phyloP scores from a whole-genome alignment of 2,797 vertebrate species.

The Danio jaintianensis region DNA sequence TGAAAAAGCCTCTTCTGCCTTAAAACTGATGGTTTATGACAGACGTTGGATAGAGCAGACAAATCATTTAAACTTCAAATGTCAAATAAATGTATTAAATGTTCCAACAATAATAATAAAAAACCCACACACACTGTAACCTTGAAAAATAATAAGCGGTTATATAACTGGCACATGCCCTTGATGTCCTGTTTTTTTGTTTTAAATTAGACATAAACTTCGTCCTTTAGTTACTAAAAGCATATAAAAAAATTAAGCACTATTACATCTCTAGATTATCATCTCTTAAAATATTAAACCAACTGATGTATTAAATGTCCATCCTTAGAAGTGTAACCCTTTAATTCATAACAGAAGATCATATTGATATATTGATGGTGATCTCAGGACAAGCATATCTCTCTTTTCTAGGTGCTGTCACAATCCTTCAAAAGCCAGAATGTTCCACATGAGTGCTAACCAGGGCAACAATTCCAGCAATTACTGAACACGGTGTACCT shows the following conservation, averaged over 20 bases:
- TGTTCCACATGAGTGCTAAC: constrained; percentile 31
- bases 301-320: background rate
- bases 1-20: background rate
- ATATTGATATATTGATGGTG: background rate
- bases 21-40: background rate
- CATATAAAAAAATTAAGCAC: background rate
- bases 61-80: background rate
- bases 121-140: background rate
- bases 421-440: constrained; percentile 24
- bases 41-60: background rate
- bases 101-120: background rate
- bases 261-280: background rate
- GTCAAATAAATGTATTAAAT: background rate
- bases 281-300: background rate
- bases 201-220: no score
- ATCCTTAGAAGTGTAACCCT: background rate
- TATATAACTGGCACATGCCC: background rate
- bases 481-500: constrained; percentile 10
- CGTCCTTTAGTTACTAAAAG: background rate
- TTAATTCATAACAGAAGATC: background rate
- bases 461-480: constrained; percentile 25
- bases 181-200: no score
- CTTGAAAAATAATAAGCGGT: background rate
- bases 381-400: background rate
- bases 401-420: constrained; percentile 2